phyloP scores from a whole-genome alignment of 2,797 vertebrate species.

The Masticophis lateralis region DNA sequence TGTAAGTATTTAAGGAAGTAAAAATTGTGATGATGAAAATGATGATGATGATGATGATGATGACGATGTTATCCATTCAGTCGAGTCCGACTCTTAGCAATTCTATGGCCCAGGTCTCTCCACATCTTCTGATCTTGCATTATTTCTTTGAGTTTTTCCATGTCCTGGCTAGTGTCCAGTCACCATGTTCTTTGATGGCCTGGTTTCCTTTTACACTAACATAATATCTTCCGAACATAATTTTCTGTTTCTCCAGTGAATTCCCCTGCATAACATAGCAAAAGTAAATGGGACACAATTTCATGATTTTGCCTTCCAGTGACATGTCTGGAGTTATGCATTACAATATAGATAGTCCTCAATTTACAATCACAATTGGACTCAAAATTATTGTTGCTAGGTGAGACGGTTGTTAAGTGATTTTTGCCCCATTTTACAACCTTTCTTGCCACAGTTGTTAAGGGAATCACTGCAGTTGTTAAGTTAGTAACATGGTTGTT shows the following conservation, averaged over 20 bases:
- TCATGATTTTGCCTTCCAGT: not conserved
- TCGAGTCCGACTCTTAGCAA: too few relatives aligned
- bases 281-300: not conserved
- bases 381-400: too few relatives aligned
- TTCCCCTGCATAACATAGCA: not conserved
- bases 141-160: not conserved
- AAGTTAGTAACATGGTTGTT: too few relatives aligned
- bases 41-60: too few relatives aligned
- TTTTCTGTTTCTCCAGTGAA: not conserved
- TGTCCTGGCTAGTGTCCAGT: not conserved
- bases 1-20: not conserved
- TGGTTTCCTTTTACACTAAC: not conserved
- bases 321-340: not conserved
- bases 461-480: too few relatives aligned
- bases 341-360: not conserved
- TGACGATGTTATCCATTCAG: not conserved
- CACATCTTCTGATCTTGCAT: not conserved
- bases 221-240: not conserved
- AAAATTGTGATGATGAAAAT: not conserved
- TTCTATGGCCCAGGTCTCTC: not conserved
- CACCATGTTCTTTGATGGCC: not conserved
- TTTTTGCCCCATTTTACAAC: too few relatives aligned
- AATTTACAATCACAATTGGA: too few relatives aligned
- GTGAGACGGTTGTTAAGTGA: too few relatives aligned
- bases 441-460: too few relatives aligned